A percentile compares a stretch with the other conserved stretches of the same genome.
These are phyloP conservation scores for Thumatha senex DNA, from an alignment of 2,888 invertebrate genomes.

Conservation along the genomic window DNA sequence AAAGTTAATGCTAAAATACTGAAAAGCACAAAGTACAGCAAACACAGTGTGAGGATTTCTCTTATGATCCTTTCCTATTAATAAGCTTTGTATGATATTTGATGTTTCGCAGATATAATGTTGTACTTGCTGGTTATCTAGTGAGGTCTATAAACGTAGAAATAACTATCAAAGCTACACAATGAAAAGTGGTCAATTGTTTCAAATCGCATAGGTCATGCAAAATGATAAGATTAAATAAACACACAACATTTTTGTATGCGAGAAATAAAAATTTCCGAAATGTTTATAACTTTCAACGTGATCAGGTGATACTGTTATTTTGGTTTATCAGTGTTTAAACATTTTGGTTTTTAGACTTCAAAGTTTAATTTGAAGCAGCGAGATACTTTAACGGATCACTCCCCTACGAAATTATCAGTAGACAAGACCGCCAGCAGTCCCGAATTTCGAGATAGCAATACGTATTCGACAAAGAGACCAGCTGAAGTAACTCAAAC, in stretches of 20 bases:
- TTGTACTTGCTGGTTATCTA: too few species aligned
- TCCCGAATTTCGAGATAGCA: constrained; percentile 38
- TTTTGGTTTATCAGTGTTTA: too few species aligned
- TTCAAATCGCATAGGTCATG: constrained; percentile 4
- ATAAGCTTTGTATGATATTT: too few species aligned
- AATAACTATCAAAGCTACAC: too few species aligned
- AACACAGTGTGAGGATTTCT: too few species aligned
- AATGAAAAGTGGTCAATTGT: background rate
- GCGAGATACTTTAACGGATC: constrained; percentile 23
- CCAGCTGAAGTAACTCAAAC: constrained; percentile 22
- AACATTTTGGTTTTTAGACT: constrained; percentile 26
- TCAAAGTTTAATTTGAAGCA: constrained; percentile 37
- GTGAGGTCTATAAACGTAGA: too few species aligned
- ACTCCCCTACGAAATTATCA: constrained; percentile 24
- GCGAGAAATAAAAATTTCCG: too few species aligned
- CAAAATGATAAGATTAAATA: background rate
- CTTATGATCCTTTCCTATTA: too few species aligned
- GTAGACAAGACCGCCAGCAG: constrained; percentile 49
- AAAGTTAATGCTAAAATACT: too few species aligned
- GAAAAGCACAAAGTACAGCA: too few species aligned
- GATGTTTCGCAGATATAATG: too few species aligned
- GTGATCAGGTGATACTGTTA: background rate
- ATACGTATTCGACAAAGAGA: constrained; percentile 7
- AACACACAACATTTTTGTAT: background rate
- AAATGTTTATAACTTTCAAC: background rate